These are phyloP conservation scores for Hyperoodon ampullatus DNA, from an alignment of 2,113 vertebrate genomes.

Conservation along the genomic window DNA sequence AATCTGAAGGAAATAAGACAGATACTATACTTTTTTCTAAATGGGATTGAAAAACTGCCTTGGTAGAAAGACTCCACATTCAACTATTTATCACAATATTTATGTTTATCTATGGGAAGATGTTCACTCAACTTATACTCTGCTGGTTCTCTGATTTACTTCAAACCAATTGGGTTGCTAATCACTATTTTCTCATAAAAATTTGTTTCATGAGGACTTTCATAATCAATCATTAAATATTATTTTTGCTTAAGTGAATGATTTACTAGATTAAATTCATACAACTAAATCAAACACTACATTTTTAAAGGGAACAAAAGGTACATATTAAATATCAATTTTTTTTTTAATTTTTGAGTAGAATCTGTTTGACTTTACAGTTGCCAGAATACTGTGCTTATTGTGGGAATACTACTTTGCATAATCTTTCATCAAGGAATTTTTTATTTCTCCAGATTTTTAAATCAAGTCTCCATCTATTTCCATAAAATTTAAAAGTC, in stretches of 20 bases:
- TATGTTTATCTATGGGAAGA: background rate
- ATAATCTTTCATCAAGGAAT: background rate
- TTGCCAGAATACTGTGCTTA: background rate
- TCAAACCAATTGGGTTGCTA: background rate
- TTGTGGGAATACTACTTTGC: background rate
- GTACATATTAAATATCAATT: background rate
- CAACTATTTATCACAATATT: background rate
- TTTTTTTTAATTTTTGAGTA: background rate
- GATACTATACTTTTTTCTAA: background rate
- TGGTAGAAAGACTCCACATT: background rate
- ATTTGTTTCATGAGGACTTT: background rate
- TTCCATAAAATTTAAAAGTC: background rate
- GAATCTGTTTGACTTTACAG: background rate
- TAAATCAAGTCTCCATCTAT: background rate
- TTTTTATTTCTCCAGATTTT: background rate
- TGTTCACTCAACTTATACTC: background rate
- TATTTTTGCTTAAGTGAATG: background rate
- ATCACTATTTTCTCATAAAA: background rate
- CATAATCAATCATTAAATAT: conserved; percentile 5
- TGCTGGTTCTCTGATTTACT: background rate
- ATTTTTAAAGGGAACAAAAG: background rate
- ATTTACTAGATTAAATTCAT: background rate
- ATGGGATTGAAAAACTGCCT: background rate
- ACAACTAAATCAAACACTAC: background rate
- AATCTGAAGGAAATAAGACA: background rate